Evolutionary conservation across 2,888 invertebrate genomes (phyloP).

Genomic region (Dione juno): DNA sequence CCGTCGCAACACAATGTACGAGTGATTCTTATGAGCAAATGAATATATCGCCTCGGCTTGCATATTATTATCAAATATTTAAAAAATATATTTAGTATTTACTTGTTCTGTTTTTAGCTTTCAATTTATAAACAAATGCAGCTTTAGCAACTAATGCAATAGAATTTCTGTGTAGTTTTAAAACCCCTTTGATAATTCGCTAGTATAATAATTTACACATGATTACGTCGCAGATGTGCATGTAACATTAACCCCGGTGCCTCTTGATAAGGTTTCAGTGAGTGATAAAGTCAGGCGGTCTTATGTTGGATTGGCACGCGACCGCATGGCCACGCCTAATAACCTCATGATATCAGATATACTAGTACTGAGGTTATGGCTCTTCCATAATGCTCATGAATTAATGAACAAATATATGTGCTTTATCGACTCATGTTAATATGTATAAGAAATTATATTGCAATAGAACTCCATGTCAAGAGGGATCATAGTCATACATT

Average conservation of each 20-base stretch:
- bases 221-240: slow-evolving; percentile 43
- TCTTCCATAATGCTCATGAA: slow-evolving; percentile 33
- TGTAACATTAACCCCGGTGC: slow-evolving; percentile 44
- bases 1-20: slow-evolving; percentile 76
- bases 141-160: slow-evolving; percentile 43
- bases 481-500: not conserved
- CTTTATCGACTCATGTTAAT: not conserved
- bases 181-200: slow-evolving; percentile 2
- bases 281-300: slow-evolving; percentile 53
- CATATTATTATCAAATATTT: slow-evolving; percentile 71
- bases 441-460: not conserved
- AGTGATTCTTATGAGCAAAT: slow-evolving; percentile 77
- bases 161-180: slow-evolving; percentile 1
- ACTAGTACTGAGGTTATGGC: slow-evolving; percentile 51
- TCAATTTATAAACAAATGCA: slow-evolving; percentile 49
- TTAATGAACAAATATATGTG: slow-evolving; percentile 9
- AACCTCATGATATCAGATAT: slow-evolving; percentile 55
- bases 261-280: slow-evolving; percentile 65
- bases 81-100: not conserved
- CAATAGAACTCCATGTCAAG: not conserved
- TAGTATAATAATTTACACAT: slow-evolving; percentile 37
- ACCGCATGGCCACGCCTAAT: slow-evolving; percentile 58
- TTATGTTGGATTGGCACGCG: slow-evolving; percentile 73
- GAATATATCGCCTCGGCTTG: slow-evolving; percentile 69
- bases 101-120: too few relatives aligned